Base-by-base conservation (phyloP, 2,888 invertebrate species). In the Drosophila limbata region DNA sequence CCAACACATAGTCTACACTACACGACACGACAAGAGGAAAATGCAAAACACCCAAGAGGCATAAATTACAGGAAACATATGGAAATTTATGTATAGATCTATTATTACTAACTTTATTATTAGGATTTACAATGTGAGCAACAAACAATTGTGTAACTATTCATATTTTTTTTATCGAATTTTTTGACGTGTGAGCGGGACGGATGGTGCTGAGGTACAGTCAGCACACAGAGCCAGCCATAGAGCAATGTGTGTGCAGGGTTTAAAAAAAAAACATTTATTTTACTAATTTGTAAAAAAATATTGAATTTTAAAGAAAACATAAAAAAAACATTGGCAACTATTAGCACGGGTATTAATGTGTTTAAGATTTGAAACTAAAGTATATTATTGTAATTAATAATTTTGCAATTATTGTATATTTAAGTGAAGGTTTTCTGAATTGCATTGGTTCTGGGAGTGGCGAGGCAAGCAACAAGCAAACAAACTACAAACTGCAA, bases 281-380 rank as follows among this genome's bases (percentile, higher is more conserved):
- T 65, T 62, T 65, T 42, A 19, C 11, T 39, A 53, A 37, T 48
- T 70, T 64, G 48, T 64, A 56, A 53, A 56, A 37, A 50, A 69
- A 45, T 53, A 21, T 35, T 28, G 28, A 28, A 28, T 28, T 28
- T 9, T 15, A 47, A 47, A 10, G 11, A 35, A 47, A 33, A 13
- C 11, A n/a, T 21, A 37, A 39, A 28, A 44, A 50, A 60, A 69
- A 67, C 50, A 83, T 69, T 75, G 79, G 73, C 73, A 86, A 84
- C 79, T 84, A 80, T 81, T 82, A 84, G 84, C 82, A 84, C 84
- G 87, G 84, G 82, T 87, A 84, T 82, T 87, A 82, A 84, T 77
- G 81, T 79, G 69, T 79, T 81, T 84, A 84, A 79, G 84, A 76
- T 72, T 69, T 40, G 53, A 69, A 70, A 59, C 61, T 72, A 77